Conservation (phyloP, 2,113 vertebrate genomes). For the Machaerirhynchus nigripectus region DNA sequence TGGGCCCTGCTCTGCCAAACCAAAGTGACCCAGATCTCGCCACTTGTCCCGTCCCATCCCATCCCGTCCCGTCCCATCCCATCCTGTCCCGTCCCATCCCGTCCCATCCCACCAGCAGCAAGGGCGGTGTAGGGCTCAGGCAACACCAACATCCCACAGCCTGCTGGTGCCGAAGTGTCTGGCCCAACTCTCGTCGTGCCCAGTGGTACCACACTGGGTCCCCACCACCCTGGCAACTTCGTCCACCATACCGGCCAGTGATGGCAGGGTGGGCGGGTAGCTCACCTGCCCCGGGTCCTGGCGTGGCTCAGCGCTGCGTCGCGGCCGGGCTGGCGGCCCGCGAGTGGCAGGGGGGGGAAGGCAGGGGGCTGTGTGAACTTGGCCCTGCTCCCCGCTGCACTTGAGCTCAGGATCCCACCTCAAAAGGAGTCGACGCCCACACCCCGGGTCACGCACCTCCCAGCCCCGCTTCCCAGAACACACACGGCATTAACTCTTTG, state of each 20-base stretch:
- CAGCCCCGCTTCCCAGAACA: slow-evolving; percentile 51
- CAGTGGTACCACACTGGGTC: accelerated
- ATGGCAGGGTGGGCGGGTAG: neutral
- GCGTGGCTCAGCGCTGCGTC: neutral
- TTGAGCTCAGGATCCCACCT: slow-evolving; percentile 57
- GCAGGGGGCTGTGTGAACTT: slow-evolving; percentile 27
- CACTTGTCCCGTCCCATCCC: neutral
- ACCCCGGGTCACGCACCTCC: slow-evolving; percentile 60
- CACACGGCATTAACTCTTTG: slow-evolving; percentile 54
- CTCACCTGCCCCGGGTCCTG: slow-evolving; percentile 25
- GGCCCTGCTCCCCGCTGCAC: slow-evolving; percentile 44
- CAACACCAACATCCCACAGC: neutral
- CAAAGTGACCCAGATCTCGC: neutral
- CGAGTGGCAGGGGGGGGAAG: neutral
- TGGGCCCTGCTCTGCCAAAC: neutral
- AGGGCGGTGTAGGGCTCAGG: neutral
- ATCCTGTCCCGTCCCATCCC: neutral
- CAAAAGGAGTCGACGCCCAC: slow-evolving; percentile 66
- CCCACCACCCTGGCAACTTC: neutral
- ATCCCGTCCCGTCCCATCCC: neutral
- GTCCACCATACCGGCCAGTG: accelerated
- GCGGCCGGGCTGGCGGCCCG: neutral
- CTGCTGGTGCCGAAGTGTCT: neutral
- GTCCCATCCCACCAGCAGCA: neutral
- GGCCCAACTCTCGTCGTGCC: neutral